A percentile compares a stretch with the other conserved stretches of the same genome.
Conservation (phyloP, 2,797 vertebrate species). For the Fistularia tabacaria region DNA sequence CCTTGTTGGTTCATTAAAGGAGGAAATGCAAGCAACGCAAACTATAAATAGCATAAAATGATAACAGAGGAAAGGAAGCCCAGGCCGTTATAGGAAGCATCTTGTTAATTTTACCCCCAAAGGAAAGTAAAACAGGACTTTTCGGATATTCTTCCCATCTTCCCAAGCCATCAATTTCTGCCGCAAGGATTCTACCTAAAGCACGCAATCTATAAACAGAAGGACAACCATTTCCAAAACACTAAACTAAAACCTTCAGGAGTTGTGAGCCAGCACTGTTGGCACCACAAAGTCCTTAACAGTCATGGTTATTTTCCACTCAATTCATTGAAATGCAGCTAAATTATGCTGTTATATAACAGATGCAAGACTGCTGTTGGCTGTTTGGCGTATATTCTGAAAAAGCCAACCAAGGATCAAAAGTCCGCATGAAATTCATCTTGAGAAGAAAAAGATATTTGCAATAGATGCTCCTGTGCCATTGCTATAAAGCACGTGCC, state of each 20-base stretch:
- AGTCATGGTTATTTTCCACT: slow-evolving; percentile 7
- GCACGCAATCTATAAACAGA: slow-evolving; percentile 5
- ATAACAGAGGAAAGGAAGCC: too few species aligned
- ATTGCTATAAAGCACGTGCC: neutral
- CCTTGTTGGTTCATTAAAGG: too few species aligned
- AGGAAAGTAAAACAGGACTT: too few species aligned
- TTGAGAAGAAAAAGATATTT: slow-evolving; percentile 1
- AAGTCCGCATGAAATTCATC: slow-evolving; percentile 17
- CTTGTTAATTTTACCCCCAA: too few species aligned
- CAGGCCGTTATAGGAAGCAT: too few species aligned
- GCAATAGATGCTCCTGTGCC: neutral
- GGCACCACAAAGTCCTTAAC: neutral
- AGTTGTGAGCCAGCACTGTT: slow-evolving; percentile 16
- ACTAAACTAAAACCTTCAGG: neutral
- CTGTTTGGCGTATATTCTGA: slow-evolving; percentile 38
- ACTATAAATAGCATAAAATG: too few species aligned
- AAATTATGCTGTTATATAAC: slow-evolving; percentile 42
- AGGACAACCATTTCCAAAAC: too few species aligned
- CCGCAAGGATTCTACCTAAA: neutral
- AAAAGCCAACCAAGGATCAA: slow-evolving; percentile 23
- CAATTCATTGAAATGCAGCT: slow-evolving; percentile 52
- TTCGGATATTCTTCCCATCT: too few species aligned
- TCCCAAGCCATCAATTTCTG: too few species aligned
- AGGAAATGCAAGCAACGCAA: too few species aligned
- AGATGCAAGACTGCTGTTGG: slow-evolving; percentile 37